Conservation (phyloP, 2,888 invertebrate species). For the Ochropleura plecta region DNA sequence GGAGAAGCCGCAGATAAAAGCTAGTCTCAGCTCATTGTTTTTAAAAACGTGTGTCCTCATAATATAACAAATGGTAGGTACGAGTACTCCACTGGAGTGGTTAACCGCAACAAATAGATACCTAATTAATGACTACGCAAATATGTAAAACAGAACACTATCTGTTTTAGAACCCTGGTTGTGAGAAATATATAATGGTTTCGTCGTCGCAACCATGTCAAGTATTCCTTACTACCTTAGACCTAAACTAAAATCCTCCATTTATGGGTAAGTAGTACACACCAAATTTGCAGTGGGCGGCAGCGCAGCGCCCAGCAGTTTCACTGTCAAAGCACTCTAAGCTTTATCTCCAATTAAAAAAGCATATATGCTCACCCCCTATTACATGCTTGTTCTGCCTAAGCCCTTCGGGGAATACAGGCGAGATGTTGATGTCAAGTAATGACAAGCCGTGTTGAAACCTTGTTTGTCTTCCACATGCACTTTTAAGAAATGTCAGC, state of each 20-base stretch:
- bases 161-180: background rate
- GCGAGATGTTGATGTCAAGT: no score
- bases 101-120: slow-evolving; percentile 4
- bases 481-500: no score
- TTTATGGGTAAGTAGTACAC: background rate
- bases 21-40: background rate
- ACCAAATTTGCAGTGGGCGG: background rate
- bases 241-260: background rate
- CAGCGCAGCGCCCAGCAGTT: background rate
- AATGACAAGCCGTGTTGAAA: no score
- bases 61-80: background rate
- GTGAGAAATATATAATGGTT: background rate
- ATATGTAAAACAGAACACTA: background rate
- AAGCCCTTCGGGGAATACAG: no score
- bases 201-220: background rate
- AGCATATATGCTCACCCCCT: background rate
- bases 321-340: background rate
- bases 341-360: background rate
- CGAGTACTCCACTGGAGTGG: background rate
- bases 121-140: background rate
- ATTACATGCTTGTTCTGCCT: no score
- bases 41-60: background rate
- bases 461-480: no score
- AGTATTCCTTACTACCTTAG: background rate
- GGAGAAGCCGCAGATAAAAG: background rate